These are phyloP conservation scores for Popillia japonica DNA, from an alignment of 1,140 invertebrate genomes.

Conservation along the genomic window DNA sequence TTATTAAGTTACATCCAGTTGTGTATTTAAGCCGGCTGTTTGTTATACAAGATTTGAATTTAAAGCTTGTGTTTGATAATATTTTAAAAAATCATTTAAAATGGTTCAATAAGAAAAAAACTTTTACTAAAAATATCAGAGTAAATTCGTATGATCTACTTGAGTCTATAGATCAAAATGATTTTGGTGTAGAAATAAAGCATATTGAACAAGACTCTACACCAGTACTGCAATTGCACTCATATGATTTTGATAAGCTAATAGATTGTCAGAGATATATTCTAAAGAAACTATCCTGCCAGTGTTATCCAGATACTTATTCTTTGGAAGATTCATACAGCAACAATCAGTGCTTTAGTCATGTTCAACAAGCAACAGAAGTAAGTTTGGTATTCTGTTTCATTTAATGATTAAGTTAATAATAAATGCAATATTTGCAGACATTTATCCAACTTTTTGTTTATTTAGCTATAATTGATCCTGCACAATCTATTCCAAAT, in stretches of 20 bases:
- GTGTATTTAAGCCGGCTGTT: conserved; percentile 25
- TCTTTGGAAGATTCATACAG: conserved; percentile 31
- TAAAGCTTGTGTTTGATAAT: conserved; percentile 34
- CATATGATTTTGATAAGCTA: conserved; percentile 22
- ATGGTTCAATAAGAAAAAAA: conserved; percentile 28
- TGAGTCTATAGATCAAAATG: background rate
- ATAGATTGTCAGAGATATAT: conserved; percentile 28
- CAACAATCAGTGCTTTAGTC: conserved; percentile 8
- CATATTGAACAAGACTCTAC: background rate
- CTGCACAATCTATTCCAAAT: too few species aligned
- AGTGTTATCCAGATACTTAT: background rate
- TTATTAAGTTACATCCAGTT: conserved; percentile 27
- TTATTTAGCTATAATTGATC: too few species aligned
- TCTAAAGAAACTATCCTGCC: background rate
- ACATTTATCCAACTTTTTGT: too few species aligned
- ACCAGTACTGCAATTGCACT: background rate
- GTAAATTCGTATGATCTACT: background rate
- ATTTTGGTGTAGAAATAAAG: conserved; percentile 1
- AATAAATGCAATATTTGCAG: too few species aligned
- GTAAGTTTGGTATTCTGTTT: background rate
- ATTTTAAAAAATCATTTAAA: conserved; percentile 28
- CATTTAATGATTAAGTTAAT: background rate
- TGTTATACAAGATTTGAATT: conserved; percentile 10
- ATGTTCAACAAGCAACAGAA: conserved; percentile 23
- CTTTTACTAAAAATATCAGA: background rate